phyloP scores from a whole-genome alignment of 2,113 vertebrate species.

The Isurus oxyrinchus region DNA sequence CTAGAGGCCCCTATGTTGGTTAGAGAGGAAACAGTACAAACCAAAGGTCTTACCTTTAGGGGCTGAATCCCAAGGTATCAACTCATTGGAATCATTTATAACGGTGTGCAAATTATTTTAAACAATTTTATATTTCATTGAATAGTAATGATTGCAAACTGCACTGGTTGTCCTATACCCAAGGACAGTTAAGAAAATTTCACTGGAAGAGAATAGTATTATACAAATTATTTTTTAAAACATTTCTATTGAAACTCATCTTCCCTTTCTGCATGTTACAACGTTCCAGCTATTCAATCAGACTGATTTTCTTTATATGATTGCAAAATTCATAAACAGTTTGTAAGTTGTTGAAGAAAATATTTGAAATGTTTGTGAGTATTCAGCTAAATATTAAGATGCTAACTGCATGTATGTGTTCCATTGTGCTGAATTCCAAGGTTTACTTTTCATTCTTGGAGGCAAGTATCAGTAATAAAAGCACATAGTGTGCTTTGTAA shows the following conservation, averaged over 20 bases:
- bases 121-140: neutral
- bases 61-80: neutral
- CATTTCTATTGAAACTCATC: neutral
- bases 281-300: neutral
- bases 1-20: too few species aligned
- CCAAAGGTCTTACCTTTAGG: neutral
- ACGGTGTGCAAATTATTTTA: neutral
- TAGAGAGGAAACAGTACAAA: too few species aligned
- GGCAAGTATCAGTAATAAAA: neutral
- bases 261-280: neutral
- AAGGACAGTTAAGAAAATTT: neutral
- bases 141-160: neutral
- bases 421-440: neutral
- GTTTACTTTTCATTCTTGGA: neutral
- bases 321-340: neutral
- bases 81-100: neutral
- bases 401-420: neutral
- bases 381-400: neutral
- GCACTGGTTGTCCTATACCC: neutral
- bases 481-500: constrained; percentile 30
- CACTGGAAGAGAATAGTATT: neutral
- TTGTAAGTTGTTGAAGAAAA: neutral
- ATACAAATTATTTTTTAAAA: neutral
- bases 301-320: neutral
- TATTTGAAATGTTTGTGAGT: neutral